A percentile compares a stretch with the other conserved stretches of the same genome.
These are phyloP conservation scores for Drosophila albomicans DNA, from an alignment of 1,140 invertebrate species.

Conservation along the genomic window DNA sequence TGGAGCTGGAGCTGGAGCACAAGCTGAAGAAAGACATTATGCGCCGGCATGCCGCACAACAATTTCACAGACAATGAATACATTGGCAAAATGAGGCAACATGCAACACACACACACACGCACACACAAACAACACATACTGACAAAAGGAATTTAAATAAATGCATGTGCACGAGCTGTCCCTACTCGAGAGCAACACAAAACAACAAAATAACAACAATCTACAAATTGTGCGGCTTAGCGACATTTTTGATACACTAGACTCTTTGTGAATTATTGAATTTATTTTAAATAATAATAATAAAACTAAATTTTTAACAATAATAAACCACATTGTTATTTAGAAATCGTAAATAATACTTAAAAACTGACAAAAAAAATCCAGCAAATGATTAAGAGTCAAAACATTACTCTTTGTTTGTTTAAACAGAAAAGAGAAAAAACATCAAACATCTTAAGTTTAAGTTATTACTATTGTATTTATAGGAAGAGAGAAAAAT, in stretches of 20 bases:
- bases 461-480: no score
- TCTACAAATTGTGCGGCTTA: no score
- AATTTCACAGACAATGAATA: conserved; percentile 83
- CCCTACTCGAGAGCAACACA: conserved; percentile 53
- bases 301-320: no score
- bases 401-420: no score
- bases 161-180: conserved; percentile 77
- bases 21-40: conserved; percentile 77
- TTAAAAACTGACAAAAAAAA: no score
- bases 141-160: conserved; percentile 75
- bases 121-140: conserved; percentile 36
- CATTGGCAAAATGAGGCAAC: conserved; percentile 71
- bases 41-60: conserved; percentile 76
- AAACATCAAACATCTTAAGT: no score
- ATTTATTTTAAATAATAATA: no score
- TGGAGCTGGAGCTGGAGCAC: conserved; percentile 29
- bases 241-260: background rate
- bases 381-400: no score
- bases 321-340: no score
- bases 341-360: no score
- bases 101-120: conserved; percentile 28
- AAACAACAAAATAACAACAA: conserved; percentile 44
- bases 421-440: no score
- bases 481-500: no score
- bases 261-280: background rate